A percentile compares a stretch with the other conserved stretches of the same genome.
Evolutionary conservation across 2,888 invertebrate genomes (phyloP).

Genomic region (Brenthis hecate): DNA sequence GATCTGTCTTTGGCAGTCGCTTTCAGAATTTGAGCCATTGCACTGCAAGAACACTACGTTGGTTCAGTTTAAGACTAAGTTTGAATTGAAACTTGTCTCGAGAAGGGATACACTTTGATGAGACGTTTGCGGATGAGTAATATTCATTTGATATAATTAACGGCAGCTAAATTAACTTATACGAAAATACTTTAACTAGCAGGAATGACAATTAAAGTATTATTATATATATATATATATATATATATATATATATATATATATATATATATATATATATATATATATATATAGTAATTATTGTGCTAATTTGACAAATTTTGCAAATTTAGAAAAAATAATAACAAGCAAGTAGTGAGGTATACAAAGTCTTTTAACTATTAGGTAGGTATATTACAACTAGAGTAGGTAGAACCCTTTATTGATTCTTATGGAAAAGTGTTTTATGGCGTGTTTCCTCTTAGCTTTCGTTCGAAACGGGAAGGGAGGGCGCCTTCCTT

Average conservation of each 20-base stretch:
- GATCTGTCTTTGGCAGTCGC: conserved; percentile 66
- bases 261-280: too few relatives aligned
- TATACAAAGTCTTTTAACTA: neutral
- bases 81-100: conserved; percentile 70
- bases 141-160: conserved; percentile 54
- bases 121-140: conserved; percentile 65
- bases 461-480: conserved; percentile 67
- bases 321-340: neutral
- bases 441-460: conserved; percentile 66
- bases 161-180: conserved; percentile 11
- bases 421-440: conserved; percentile 46
- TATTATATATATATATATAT: too few relatives aligned
- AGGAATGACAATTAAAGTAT: neutral
- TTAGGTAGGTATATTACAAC: neutral
- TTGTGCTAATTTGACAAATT: neutral
- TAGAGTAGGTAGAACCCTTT: conserved; percentile 23
- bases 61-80: conserved; percentile 63
- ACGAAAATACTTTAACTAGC: neutral
- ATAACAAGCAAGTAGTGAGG: neutral
- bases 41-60: conserved; percentile 70
- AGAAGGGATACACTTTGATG: conserved; percentile 67
- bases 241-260: too few relatives aligned
- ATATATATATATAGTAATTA: neutral
- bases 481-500: conserved; percentile 73
- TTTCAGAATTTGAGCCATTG: conserved; percentile 62